Percentiles rank a stretch among this genome's conserved stretches.
These are phyloP conservation scores for Bursaphelenchus mucronatus DNA, from an alignment of 1,140 invertebrate genomes.

Conservation along the genomic window DNA sequence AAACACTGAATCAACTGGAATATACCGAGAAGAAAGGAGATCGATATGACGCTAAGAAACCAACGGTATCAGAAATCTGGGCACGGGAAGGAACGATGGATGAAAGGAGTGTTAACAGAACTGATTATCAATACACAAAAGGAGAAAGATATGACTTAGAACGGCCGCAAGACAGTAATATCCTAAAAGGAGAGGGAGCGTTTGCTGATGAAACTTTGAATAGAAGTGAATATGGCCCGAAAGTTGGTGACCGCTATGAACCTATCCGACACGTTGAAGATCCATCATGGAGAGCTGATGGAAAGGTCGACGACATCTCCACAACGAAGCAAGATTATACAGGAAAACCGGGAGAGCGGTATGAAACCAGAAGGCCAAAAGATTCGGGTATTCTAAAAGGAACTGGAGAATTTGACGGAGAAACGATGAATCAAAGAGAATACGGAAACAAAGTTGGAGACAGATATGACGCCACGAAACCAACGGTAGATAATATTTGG, in stretches of 20 bases:
- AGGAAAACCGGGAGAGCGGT: constrained; percentile 23
- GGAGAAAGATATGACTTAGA: constrained; percentile 25
- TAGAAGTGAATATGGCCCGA: constrained; percentile 22
- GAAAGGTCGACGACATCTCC: constrained; percentile 20
- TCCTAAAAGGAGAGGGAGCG: constrained; percentile 30
- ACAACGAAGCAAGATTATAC: constrained; percentile 6
- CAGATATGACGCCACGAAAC: constrained; percentile 28
- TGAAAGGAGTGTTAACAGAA: constrained; percentile 24
- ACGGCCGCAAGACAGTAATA: constrained; percentile 30
- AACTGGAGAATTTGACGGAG: not conserved
- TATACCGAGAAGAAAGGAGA: constrained; percentile 35
- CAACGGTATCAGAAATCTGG: constrained; percentile 25
- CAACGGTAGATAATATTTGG: constrained; percentile 37
- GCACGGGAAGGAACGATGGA: constrained; percentile 27
- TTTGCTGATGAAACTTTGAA: constrained; percentile 19
- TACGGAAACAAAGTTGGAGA: constrained; percentile 25
- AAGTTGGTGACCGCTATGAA: constrained; percentile 32
- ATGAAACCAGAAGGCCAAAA: constrained; percentile 18
- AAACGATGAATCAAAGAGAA: constrained; percentile 25
- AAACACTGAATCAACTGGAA: constrained; percentile 22
- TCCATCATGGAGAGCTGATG: constrained; percentile 22
- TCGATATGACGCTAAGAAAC: constrained; percentile 34
- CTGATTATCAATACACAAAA: constrained; percentile 20
- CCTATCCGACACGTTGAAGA: constrained; percentile 14
- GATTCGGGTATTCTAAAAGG: constrained; percentile 32